Base-by-base conservation (phyloP, 2,113 vertebrate genomes). In the Glaucomys volans region DNA sequence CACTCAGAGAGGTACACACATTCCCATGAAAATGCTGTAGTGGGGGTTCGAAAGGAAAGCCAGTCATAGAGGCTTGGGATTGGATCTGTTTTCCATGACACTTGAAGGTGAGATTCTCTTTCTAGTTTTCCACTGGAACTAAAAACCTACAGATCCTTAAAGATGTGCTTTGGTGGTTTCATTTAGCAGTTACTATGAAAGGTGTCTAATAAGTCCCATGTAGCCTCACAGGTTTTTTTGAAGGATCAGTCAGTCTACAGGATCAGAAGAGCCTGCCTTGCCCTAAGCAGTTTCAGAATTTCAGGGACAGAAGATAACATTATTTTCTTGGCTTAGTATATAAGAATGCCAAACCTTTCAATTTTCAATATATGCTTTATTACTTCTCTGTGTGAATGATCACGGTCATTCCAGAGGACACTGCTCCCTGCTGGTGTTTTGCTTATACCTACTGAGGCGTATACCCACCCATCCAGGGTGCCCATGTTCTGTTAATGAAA, bases 251-350 rank as follows among this genome's bases (percentile, higher is more conserved):
- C 52, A 64, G 28, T 82, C 40, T 20, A 35, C 1, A 83, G 42
- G 24, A 66, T 52, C 44, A 81, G 37, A 94, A 69, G 30, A 74
- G 6, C 74, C 17, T 71, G 0, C 22, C 71, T 72, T 20, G 88
- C 37, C 35, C 28, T 83, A 10, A 32, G 76, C 32, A 72, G 81
- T 88, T 87, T 92, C 81, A 76, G 37, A 95, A 90, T 90, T 84
- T 95, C 35, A 35, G 17, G 1, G 10, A 88, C 8, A 91, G 59
- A 91, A 17, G 30, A 57, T 79, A 89, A 84, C 9, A 40, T 84
- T 84, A 89, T 84, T 79, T 66, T 47, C 22, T 72, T 87, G 80
- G 40, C 28, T 95, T 94, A n/a, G 18, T 76, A 66, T 71, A 88
- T 64, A 13, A 85, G 67, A 86, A 81, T 64, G 24, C 22, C 62